A percentile compares a stretch with the other conserved stretches of the same genome.
Conservation (phyloP, 2,888 invertebrate genomes). For the Malacosoma neustria region DNA sequence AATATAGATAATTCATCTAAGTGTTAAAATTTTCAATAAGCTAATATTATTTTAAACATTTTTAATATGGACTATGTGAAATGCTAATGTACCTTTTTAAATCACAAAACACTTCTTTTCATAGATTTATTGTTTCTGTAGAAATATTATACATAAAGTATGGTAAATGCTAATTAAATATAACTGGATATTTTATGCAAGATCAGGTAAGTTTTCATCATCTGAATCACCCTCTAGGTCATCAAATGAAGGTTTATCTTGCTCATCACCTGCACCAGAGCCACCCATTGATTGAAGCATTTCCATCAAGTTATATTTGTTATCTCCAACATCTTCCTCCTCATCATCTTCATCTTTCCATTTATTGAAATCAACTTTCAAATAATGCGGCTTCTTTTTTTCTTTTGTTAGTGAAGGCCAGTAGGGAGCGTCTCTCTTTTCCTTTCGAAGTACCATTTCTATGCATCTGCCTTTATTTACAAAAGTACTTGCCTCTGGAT, state of each 20-base stretch:
- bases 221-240: constrained; percentile 87
- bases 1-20: too few relatives aligned
- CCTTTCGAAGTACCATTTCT: constrained; percentile 84
- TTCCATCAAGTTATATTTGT: constrained; percentile 76
- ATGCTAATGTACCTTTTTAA: too few relatives aligned
- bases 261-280: constrained; percentile 50
- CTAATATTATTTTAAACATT: too few relatives aligned
- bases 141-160: constrained; percentile 68
- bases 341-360: constrained; percentile 98
- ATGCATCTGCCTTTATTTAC: constrained; percentile 83
- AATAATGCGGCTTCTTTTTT: constrained; percentile 93
- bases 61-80: too few relatives aligned
- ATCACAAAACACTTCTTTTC: too few relatives aligned
- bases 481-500: constrained; percentile 84
- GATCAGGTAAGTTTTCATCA: constrained; percentile 85
- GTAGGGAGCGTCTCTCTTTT: constrained; percentile 82
- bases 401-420: constrained; percentile 93
- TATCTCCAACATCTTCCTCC: constrained; percentile 70
- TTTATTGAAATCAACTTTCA: constrained; percentile 98
- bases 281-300: constrained; percentile 86
- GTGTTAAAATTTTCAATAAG: too few relatives aligned
- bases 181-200: constrained; percentile 70
- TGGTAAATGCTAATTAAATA: constrained; percentile 36
- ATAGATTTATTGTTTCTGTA: too few relatives aligned
- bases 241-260: constrained; percentile 81